Percentiles rank a stretch among this genome's conserved stretches.
Evolutionary conservation across 2,888 invertebrate species (phyloP).

Genomic region (Eupithecia insigniata): DNA sequence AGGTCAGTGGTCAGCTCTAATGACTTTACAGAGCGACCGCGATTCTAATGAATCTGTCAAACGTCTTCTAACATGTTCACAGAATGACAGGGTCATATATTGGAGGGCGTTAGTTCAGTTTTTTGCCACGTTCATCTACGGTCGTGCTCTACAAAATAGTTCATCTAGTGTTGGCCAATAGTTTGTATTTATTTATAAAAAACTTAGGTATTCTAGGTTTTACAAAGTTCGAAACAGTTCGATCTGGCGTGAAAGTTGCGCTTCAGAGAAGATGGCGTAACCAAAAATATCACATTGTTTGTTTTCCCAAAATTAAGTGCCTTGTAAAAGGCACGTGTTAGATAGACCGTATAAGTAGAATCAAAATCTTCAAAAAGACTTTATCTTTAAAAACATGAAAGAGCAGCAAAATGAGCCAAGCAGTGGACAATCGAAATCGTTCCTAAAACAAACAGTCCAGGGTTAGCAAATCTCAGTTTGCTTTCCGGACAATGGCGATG

Average conservation of each 20-base stretch:
- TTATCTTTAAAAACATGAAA: neutral
- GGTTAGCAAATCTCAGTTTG: slow-evolving; percentile 54
- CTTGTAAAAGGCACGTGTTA: neutral
- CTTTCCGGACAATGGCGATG: slow-evolving; percentile 74
- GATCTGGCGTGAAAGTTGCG: neutral
- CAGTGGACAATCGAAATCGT: slow-evolving; percentile 34
- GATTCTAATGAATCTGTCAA: slow-evolving; percentile 3
- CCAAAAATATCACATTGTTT: neutral
- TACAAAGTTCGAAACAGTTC: too few species aligned
- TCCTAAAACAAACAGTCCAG: slow-evolving; percentile 61
- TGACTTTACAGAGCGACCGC: slow-evolving; percentile 37
- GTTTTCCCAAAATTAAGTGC: neutral
- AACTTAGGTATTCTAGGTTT: too few species aligned
- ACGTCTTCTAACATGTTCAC: slow-evolving; percentile 1
- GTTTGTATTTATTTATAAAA: too few species aligned
- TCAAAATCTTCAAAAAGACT: neutral
- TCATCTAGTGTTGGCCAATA: neutral
- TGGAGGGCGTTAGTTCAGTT: neutral
- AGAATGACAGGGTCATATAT: neutral
- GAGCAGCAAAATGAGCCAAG: neutral
- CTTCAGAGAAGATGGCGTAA: neutral
- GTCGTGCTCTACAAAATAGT: neutral
- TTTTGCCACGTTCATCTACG: neutral
- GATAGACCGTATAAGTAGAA: neutral
- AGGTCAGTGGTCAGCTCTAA: slow-evolving; percentile 33